A percentile compares a stretch with the other conserved stretches of the same genome.
Conservation (phyloP, 2,797 vertebrate species). For the Coluber constrictor region DNA sequence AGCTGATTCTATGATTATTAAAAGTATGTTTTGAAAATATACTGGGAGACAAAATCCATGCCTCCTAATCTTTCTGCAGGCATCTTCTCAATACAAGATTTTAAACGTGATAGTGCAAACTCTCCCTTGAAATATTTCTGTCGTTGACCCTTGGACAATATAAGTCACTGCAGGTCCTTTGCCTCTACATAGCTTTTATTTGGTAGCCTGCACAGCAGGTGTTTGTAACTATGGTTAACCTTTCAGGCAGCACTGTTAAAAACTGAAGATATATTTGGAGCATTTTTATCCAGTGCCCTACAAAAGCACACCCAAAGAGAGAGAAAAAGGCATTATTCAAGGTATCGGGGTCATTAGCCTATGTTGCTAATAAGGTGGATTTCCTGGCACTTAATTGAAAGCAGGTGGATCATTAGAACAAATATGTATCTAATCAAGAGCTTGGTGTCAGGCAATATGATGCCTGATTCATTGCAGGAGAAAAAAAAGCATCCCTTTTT, state of each 20-base stretch:
- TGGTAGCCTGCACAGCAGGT: neutral
- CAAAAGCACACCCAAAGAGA: slow-evolving; percentile 18
- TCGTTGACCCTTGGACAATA: neutral
- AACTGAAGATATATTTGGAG: slow-evolving; percentile 21
- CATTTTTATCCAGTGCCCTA: slow-evolving; percentile 32
- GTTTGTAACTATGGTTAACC: neutral
- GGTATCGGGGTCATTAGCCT: slow-evolving; percentile 52
- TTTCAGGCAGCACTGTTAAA: neutral
- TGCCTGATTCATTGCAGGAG: slow-evolving; percentile 40
- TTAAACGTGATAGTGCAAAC: slow-evolving; percentile 3
- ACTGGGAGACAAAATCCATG: slow-evolving; percentile 5
- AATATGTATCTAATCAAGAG: slow-evolving; percentile 63
- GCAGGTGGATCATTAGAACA: slow-evolving; percentile 67
- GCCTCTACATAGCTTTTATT: neutral
- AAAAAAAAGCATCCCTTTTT: slow-evolving; percentile 26
- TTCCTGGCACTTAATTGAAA: slow-evolving; percentile 62
- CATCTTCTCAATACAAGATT: neutral
- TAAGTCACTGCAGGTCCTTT: neutral
- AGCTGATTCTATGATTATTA: slow-evolving; percentile 22
- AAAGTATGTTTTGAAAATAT: slow-evolving; percentile 32
- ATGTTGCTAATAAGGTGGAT: slow-evolving; percentile 58
- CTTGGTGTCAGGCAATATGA: slow-evolving; percentile 42
- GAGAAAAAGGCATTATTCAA: slow-evolving; percentile 30
- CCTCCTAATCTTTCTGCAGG: neutral
- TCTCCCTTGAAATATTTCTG: slow-evolving; percentile 4